A percentile compares a stretch with the other conserved stretches of the same genome.
Evolutionary conservation across 2,888 invertebrate genomes (phyloP).

Genomic region (Hartigia nigra): DNA sequence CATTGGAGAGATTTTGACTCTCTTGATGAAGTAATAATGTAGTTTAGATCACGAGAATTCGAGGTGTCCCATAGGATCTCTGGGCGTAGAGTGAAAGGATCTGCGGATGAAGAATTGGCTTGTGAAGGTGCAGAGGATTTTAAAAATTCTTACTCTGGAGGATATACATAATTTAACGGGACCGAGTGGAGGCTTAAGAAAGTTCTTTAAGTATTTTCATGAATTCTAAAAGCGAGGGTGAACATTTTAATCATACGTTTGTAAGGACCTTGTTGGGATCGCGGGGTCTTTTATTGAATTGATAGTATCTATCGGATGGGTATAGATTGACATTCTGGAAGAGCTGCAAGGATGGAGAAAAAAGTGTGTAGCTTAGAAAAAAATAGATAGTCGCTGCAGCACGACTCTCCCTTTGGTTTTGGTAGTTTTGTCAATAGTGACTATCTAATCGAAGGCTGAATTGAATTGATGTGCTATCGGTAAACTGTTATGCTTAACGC

Average conservation of each 20-base stretch:
- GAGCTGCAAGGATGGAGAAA: not conserved
- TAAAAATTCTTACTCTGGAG: not conserved
- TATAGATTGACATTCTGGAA: not conserved
- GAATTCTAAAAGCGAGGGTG: not conserved
- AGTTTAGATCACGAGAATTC: not conserved
- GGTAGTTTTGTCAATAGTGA: slow-evolving; percentile 26
- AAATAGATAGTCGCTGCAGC: not conserved
- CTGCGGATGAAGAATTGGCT: not conserved
- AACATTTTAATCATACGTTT: not conserved
- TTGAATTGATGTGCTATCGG: slow-evolving; percentile 25
- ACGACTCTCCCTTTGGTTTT: slow-evolving; percentile 3
- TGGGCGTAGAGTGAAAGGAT: not conserved
- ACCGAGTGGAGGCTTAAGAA: not conserved
- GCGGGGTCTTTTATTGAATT: not conserved
- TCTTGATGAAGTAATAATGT: not conserved
- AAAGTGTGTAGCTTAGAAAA: too few species aligned
- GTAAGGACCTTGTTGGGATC: not conserved
- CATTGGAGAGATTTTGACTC: not conserved
- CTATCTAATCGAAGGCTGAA: slow-evolving; percentile 24
- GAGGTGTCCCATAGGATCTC: not conserved
- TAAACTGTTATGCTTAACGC: slow-evolving; percentile 1
- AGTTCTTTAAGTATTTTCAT: not conserved
- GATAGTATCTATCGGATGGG: not conserved
- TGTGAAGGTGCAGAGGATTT: not conserved
- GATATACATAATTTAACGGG: not conserved